Conservation (phyloP, 2,797 vertebrate genomes). For the Champsocephalus esox region DNA sequence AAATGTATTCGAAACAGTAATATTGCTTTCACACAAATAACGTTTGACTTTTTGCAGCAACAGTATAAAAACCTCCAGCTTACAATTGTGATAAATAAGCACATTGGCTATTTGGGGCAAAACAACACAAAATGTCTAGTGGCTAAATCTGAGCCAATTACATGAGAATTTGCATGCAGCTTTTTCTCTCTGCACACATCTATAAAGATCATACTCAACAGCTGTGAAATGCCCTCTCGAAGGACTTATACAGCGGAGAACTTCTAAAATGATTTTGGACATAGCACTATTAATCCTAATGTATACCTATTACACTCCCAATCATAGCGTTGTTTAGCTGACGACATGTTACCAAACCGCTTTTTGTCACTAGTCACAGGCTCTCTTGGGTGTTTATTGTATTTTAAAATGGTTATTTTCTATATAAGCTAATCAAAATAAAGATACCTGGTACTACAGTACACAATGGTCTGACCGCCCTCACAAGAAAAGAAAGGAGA, state of each 20-base stretch:
- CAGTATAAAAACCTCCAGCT: neutral
- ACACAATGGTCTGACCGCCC: constrained; percentile 12
- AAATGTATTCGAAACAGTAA: neutral
- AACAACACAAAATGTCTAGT: neutral
- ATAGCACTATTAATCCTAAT: neutral
- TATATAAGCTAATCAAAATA: constrained; percentile 31
- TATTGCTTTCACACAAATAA: neutral
- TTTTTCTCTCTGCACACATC: neutral
- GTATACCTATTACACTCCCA: neutral
- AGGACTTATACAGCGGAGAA: neutral
- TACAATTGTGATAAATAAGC: neutral
- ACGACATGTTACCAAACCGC: constrained; percentile 10
- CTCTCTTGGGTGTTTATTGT: constrained; percentile 21
- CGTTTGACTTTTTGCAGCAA: neutral
- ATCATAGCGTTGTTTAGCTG: constrained; percentile 1
- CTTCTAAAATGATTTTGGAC: neutral
- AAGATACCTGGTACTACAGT: constrained; percentile 20
- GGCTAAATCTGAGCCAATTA: neutral
- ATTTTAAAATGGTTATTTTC: constrained; percentile 41
- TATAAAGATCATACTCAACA: neutral
- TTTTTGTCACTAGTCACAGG: neutral
- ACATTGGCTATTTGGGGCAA: neutral
- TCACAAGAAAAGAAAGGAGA: constrained; percentile 21
- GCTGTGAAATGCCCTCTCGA: neutral
- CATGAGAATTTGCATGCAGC: neutral